Conservation (phyloP, 2,113 vertebrate species). For the Uria lomvia region DNA sequence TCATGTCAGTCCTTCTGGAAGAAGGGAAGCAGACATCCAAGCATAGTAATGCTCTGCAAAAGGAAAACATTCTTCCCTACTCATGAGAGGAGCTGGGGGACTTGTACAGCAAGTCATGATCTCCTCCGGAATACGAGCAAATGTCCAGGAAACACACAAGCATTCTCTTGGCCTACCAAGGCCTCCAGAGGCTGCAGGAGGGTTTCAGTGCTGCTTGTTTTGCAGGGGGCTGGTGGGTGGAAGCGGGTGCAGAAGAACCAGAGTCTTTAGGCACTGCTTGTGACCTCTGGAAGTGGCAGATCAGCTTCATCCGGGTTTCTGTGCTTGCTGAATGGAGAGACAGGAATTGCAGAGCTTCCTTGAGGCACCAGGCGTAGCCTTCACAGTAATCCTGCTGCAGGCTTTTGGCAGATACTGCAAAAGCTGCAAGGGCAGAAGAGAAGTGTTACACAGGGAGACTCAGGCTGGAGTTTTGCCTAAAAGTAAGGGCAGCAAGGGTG, state of each 20-base stretch:
- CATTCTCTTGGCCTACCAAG: constrained; percentile 48
- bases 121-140: constrained; percentile 15
- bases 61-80: constrained; percentile 45
- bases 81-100: neutral
- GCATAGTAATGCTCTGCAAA: neutral
- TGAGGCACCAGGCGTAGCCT: constrained; percentile 76
- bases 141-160: neutral
- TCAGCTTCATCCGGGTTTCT: constrained; percentile 60
- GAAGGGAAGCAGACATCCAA: neutral
- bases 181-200: constrained; percentile 70
- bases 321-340: constrained; percentile 56
- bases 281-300: constrained; percentile 69
- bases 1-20: neutral
- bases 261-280: neutral
- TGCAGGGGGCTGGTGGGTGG: neutral
- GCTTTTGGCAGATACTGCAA: constrained; percentile 7
- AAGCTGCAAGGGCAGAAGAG: neutral
- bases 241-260: neutral
- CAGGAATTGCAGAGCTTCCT: constrained; percentile 74
- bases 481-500: too few relatives aligned
- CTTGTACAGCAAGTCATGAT: neutral
- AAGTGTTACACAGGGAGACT: neutral
- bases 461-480: neutral
- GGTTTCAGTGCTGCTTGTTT: neutral
- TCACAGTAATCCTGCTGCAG: constrained; percentile 60